Base-by-base conservation (phyloP, 2,113 vertebrate species). In the Passer montanus region DNA sequence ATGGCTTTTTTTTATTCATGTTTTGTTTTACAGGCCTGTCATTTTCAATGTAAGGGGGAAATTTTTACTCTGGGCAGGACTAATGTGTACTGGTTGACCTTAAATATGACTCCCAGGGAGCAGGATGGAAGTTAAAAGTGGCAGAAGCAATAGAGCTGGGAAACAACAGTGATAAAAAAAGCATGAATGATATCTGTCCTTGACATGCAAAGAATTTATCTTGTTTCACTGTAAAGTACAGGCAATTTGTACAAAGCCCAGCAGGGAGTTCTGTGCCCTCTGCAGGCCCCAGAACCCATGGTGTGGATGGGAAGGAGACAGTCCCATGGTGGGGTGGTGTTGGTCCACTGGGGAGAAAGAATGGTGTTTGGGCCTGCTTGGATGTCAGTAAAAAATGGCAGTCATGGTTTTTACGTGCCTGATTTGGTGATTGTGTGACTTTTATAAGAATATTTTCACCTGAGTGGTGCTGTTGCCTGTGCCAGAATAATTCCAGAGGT, bases 41-140 rank as follows among this genome's bases (percentile, higher is more conserved):
- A 90, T 95, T 97, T 97, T 94, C 78, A 95, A 89, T 10, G 14
- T 52, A 63, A 96, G 92, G 82, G 97, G 92, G 91, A 97, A 92
- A 97, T 97, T 97, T 97, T 97, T 94, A 97, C 95, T 96, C n/a
- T 49, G 95, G 94, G 91, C 89, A 96, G 95, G 85, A 95, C 95
- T 96, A 84, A 96, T 87, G 70, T 96, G 56, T 93, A 92, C 85
- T 75, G 87, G 59, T 91, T 97, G 97, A 97, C 95, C 97, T 97
- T 97, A 95, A 93, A 93, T 89, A 94, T 72, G 92, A 96, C 93
- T 98, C 94, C 84, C 90, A 92, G 92, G 90, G 95, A 95, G 91
- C 75, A 94, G 84, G 90, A 79, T 84, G 92, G 82, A 93, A 96
- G 98, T 94, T 97, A 91, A 97, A 97, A 97, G 97, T 82, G 30